phyloP scores from a whole-genome alignment of 2,888 invertebrate genomes.

The Cerastis rubricosa region DNA sequence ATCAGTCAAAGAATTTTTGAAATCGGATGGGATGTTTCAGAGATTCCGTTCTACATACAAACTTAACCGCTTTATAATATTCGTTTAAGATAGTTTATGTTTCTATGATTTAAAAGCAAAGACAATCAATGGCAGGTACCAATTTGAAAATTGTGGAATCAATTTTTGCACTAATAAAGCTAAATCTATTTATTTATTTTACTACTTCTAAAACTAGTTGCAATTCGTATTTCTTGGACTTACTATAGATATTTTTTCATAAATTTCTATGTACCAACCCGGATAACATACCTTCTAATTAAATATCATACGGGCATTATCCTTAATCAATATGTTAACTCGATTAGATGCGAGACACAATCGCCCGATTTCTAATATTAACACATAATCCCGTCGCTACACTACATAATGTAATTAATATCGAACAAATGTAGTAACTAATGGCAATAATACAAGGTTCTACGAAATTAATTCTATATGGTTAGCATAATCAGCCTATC shows the following conservation, averaged over 20 bases:
- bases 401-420: conserved; percentile 40
- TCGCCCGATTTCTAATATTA: conserved; percentile 45
- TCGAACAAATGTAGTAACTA: conserved; percentile 31
- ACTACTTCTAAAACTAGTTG: background rate
- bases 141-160: background rate
- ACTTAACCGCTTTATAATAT: too few relatives aligned
- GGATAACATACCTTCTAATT: conserved; percentile 36
- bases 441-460: conserved; percentile 7
- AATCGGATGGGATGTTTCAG: too few relatives aligned
- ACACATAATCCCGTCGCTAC: conserved; percentile 22
- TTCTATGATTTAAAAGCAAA: background rate
- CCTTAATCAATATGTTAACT: conserved; percentile 43
- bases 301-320: conserved; percentile 40
- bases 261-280: background rate
- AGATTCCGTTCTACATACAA: too few relatives aligned
- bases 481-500: background rate
- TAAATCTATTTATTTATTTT: background rate
- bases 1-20: background rate
- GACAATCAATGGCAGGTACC: too few relatives aligned
- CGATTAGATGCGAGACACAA: conserved; percentile 27
- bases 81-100: background rate
- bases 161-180: background rate
- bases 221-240: background rate
- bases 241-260: background rate
- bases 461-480: conserved; percentile 3